phyloP scores from a whole-genome alignment of 2,797 vertebrate species.

The Malurus leucopterus region DNA sequence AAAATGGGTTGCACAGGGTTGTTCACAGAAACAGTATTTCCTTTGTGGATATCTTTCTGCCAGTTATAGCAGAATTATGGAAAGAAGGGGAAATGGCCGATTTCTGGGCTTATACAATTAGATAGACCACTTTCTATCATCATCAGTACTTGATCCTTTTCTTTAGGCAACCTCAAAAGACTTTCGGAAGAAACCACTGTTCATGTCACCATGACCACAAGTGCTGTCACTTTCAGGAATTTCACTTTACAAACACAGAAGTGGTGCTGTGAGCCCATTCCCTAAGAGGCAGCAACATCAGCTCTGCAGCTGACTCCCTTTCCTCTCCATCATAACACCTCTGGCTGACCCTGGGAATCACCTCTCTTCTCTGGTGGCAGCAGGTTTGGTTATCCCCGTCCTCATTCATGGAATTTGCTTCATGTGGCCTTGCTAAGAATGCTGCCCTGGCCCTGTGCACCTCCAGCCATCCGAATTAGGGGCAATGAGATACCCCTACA shows the following conservation, averaged over 20 bases:
- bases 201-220: background rate
- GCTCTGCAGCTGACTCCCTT: background rate
- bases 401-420: background rate
- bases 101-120: constrained; percentile 8
- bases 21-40: background rate
- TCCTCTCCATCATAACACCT: background rate
- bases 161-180: background rate
- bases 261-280: rapidly evolving
- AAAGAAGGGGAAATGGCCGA: background rate
- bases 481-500: rapidly evolving
- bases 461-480: rapidly evolving
- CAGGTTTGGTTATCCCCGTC: background rate
- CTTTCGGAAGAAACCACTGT: background rate
- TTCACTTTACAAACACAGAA: background rate
- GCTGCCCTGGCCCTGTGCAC: rapidly evolving
- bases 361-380: background rate
- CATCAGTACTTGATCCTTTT: background rate
- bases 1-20: background rate
- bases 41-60: constrained; percentile 17
- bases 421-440: background rate
- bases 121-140: background rate
- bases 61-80: background rate
- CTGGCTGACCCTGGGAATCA: background rate
- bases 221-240: background rate
- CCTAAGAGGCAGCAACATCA: background rate